A percentile compares a stretch with the other conserved stretches of the same genome.
These are phyloP conservation scores for Crossocerus cetratus DNA, from an alignment of 2,888 invertebrate genomes.

Conservation along the genomic window DNA sequence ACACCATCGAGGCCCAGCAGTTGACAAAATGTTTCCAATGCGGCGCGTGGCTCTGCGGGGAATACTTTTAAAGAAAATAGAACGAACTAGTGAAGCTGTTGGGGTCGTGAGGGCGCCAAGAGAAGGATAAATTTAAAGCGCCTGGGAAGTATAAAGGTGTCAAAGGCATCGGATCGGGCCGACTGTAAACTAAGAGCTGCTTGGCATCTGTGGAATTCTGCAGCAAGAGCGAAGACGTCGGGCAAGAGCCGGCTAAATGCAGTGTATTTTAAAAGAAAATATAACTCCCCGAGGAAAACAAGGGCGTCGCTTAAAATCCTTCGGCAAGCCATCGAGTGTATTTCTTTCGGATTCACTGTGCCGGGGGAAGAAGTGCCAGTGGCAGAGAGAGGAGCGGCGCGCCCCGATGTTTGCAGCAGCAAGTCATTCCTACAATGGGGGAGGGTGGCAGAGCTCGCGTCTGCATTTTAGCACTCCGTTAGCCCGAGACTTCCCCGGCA, in stretches of 20 bases:
- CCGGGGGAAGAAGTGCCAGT: background rate
- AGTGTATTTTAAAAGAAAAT: constrained; percentile 22
- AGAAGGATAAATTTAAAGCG: constrained; percentile 41
- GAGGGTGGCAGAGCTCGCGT: background rate
- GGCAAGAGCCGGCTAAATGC: constrained; percentile 8
- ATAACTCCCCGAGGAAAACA: constrained; percentile 15
- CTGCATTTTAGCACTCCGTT: constrained; percentile 15
- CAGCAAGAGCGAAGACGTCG: constrained; percentile 14
- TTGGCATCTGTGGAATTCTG: constrained; percentile 37
- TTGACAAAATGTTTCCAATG: no score
- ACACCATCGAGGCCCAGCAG: no score
- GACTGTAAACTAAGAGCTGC: constrained; percentile 9
- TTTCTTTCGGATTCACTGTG: background rate
- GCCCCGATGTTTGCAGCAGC: constrained; percentile 16
- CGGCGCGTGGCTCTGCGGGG: background rate
- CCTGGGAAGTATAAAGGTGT: constrained; percentile 17
- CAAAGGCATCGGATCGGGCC: constrained; percentile 21
- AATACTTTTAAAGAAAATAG: constrained; percentile 12
- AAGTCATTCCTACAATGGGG: constrained; percentile 17
- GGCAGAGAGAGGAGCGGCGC: background rate
- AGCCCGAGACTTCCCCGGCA: constrained; percentile 14
- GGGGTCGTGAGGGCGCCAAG: constrained; percentile 21
- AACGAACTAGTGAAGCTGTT: background rate
- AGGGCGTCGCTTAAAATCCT: constrained; percentile 9
- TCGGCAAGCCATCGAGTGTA: background rate